Conservation (phyloP, 2,113 vertebrate genomes). For the Anoura caudifer region DNA sequence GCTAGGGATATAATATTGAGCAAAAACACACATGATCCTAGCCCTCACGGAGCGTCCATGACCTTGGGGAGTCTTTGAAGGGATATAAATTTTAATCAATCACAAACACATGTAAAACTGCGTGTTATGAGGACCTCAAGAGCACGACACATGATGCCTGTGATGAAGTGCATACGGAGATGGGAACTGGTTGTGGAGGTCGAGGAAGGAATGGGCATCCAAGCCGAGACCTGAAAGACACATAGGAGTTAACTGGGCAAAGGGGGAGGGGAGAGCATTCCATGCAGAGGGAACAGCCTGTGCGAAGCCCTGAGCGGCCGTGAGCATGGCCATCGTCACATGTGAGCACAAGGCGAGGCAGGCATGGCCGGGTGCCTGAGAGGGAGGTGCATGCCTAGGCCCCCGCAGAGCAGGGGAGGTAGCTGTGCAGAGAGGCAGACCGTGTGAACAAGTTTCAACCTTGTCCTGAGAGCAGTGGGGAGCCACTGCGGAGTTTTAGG, state of each 20-base stretch:
- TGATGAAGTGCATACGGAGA: neutral
- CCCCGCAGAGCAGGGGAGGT: neutral
- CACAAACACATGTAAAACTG: neutral
- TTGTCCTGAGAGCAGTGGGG: neutral
- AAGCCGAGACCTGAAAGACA: neutral
- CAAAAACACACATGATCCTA: neutral
- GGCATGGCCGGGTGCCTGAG: neutral
- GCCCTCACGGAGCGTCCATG: neutral
- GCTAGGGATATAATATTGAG: neutral
- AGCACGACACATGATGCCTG: neutral
- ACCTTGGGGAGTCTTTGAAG: neutral
- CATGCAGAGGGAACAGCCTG: neutral
- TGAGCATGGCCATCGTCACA: neutral
- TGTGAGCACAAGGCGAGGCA: neutral
- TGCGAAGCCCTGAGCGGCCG: neutral
- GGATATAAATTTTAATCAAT: neutral
- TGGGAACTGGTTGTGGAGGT: neutral
- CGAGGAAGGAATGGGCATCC: neutral
- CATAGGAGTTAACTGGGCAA: neutral
- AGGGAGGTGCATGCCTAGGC: too few species aligned
- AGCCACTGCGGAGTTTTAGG: neutral
- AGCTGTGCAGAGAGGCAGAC: neutral
- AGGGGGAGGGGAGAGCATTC: neutral
- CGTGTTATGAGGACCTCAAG: neutral
- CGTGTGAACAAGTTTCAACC: neutral